These are phyloP conservation scores for Enteromius argenteus DNA, from an alignment of 2,797 vertebrate species.

Conservation along the genomic window DNA sequence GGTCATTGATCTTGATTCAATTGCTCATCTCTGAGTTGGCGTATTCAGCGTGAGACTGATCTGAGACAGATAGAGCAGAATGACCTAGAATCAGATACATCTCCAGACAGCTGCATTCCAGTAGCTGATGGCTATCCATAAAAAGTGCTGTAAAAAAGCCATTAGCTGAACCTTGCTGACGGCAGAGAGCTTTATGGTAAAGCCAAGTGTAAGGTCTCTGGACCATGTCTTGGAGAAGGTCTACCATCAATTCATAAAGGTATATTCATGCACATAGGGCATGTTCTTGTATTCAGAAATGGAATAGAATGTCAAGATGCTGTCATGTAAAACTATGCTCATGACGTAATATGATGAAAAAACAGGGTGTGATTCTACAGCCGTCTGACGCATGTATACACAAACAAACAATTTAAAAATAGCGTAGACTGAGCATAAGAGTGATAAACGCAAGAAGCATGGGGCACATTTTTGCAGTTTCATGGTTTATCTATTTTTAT, in stretches of 20 bases:
- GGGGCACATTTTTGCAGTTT: background rate
- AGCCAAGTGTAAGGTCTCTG: constrained; percentile 8
- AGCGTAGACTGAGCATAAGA: background rate
- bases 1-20: constrained; percentile 20
- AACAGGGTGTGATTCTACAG: background rate
- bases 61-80: constrained; percentile 53
- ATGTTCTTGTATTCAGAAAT: background rate
- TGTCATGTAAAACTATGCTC: background rate
- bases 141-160: constrained; percentile 54
- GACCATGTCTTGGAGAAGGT: constrained; percentile 29
- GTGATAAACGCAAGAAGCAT: background rate
- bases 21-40: constrained; percentile 40
- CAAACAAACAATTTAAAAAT: constrained; percentile 3
- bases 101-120: constrained; percentile 56
- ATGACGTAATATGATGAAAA: background rate
- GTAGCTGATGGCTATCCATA: constrained; percentile 59
- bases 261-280: constrained; percentile 2
- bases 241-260: background rate
- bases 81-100: constrained; percentile 36
- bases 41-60: constrained; percentile 46
- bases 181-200: constrained; percentile 8
- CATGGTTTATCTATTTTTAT: background rate
- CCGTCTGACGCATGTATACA: background rate
- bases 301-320: background rate
- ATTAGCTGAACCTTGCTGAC: constrained; percentile 38